Percentiles rank a stretch among this genome's conserved stretches.
These are phyloP conservation scores for Cyprinodon diabolis DNA, from an alignment of 2,797 vertebrate genomes.

Conservation along the genomic window DNA sequence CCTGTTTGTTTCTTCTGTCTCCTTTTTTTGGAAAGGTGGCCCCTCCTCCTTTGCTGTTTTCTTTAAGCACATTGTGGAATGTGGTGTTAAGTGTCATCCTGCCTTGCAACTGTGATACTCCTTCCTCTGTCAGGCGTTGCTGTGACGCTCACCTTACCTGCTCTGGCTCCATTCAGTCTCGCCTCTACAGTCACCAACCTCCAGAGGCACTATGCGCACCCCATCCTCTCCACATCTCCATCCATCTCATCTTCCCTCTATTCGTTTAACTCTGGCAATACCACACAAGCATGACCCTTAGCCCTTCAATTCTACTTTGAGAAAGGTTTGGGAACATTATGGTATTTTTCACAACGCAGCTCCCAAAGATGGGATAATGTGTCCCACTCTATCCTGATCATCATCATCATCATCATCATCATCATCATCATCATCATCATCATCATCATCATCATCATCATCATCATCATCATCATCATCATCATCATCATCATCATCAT, in stretches of 20 bases:
- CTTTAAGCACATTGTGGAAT: conserved; percentile 71
- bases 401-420: conserved; percentile 25
- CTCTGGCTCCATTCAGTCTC: conserved; percentile 83
- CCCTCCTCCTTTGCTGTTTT: conserved; percentile 45
- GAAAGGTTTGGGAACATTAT: conserved; percentile 17
- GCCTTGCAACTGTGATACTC: conserved; percentile 76
- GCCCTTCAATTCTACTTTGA: conserved; percentile 36
- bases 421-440: background rate
- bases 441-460: no score
- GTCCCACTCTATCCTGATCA: conserved; percentile 38
- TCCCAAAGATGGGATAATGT: conserved; percentile 40
- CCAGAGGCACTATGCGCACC: conserved; percentile 56
- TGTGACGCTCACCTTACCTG: conserved; percentile 79
- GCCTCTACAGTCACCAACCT: conserved; percentile 73
- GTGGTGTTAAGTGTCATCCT: conserved; percentile 76
- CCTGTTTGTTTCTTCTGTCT: conserved; percentile 42
- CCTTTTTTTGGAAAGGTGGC: conserved; percentile 27
- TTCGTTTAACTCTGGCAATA: conserved; percentile 48
- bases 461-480: conserved; percentile 31
- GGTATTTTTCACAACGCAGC: conserved; percentile 20
- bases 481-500: background rate
- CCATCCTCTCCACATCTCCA: conserved; percentile 43
- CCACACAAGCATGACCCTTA: conserved; percentile 44
- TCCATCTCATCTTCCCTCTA: conserved; percentile 38
- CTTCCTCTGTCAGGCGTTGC: conserved; percentile 66